Base-by-base conservation (phyloP, 2,797 vertebrate genomes). In the Brachyalestes nurse region DNA sequence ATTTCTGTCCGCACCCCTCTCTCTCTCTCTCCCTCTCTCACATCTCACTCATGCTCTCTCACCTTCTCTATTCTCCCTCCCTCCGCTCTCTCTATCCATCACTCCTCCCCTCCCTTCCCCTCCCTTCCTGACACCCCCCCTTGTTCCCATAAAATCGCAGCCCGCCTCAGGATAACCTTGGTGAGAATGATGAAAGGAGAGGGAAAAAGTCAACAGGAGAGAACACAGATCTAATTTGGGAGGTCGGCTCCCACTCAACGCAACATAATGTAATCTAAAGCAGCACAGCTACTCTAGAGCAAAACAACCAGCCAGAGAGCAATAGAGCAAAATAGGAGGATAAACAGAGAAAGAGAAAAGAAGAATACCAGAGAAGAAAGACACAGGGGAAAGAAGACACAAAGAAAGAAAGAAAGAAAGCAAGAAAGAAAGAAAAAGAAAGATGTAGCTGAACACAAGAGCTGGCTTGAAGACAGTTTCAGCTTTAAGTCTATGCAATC, bases 81-180 rank as follows among this genome's bases (percentile, higher is more conserved):
- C 25, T 62, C 62, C 19, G 16, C 64, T 42, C 17, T 25, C 23
- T 53, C 47, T 55, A 55, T 55, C 72, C 72, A 72, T 75, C 65
- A 70, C 62, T 53, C 58, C 58, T 57, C 17, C 71, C 19, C 12
- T 51, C 47, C 17, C 61, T n/a, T n/a, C 23, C 23, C 45, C 58
- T 76, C 82, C 73, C 65, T 85, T 90, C 84, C 88, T 90, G 88
- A 85, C 86, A 86, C 64, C 72, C 83, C 83, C 7, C 83, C 79
- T 88, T 90, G 85, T 89, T 91, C 88, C 89, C 84, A 86, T 90
- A 91, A 92, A 92, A 88, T 86, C 80, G 62, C 79, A 45, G 86
- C 77, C 84, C 84, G 90, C 93, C 92, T 90, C 86, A 23, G 92
- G 93, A 92, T 89, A 95, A 92, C 90, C 91, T 92, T 88, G 90